These are phyloP conservation scores for Dynastes grantii DNA, from an alignment of 2,888 invertebrate species.

Conservation along the genomic window DNA sequence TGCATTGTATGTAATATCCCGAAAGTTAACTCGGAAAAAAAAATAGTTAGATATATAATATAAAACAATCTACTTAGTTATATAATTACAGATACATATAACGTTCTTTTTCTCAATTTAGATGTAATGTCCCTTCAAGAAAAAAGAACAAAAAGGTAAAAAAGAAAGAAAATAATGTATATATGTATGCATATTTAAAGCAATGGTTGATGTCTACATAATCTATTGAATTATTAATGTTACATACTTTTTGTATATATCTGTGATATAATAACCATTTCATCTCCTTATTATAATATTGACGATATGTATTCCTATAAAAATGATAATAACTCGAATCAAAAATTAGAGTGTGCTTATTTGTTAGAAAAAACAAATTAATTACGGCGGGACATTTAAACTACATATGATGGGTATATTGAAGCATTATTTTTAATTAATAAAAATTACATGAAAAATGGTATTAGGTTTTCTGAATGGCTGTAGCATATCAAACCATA, in stretches of 20 bases:
- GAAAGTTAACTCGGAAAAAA: no score
- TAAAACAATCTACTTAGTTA: no score
- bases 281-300: neutral
- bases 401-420: neutral
- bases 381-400: neutral
- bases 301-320: neutral
- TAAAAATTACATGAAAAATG: neutral
- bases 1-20: no score
- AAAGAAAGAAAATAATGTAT: neutral
- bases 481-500: no score
- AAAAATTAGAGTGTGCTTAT: neutral
- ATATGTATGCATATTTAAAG: neutral
- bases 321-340: neutral
- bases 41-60: no score
- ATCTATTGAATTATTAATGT: neutral
- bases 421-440: neutral
- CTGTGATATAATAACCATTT: conserved; percentile 4
- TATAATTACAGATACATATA: no score
- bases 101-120: neutral
- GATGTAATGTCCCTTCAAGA: neutral
- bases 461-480: no score
- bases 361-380: neutral
- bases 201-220: conserved; percentile 4
- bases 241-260: neutral
- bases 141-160: neutral